These are phyloP conservation scores for Proales similis DNA, from an alignment of 1,140 invertebrate species.

Conservation along the genomic window DNA sequence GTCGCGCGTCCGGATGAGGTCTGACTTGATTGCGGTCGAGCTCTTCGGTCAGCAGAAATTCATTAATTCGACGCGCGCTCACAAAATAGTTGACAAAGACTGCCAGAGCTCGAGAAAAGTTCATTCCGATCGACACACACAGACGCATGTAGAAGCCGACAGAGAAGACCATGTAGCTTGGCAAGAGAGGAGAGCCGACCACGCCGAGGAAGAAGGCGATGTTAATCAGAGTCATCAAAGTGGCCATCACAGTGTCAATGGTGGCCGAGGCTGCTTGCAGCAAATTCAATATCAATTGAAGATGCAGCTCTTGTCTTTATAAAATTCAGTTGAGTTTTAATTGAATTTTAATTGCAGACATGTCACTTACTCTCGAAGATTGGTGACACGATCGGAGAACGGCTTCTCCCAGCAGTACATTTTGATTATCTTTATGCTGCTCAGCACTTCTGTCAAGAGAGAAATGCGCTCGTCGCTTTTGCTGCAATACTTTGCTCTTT, in stretches of 20 bases:
- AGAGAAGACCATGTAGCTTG: conserved; percentile 31
- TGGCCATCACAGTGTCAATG: conserved; percentile 31
- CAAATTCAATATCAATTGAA: conserved; percentile 11
- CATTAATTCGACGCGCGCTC: conserved; percentile 6
- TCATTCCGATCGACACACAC: conserved; percentile 27
- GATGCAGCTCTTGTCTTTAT: conserved; percentile 5
- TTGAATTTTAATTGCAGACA: background rate
- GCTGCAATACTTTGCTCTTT: conserved; percentile 14
- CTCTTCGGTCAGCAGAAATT: conserved; percentile 31
- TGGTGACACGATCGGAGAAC: background rate
- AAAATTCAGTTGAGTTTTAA: background rate
- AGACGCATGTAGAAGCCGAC: conserved; percentile 35
- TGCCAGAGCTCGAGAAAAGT: conserved; percentile 44
- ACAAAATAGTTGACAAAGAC: conserved; percentile 14
- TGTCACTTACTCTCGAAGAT: conserved; percentile 33
- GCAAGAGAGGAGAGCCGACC: conserved; percentile 7
- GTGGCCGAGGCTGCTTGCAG: conserved; percentile 13
- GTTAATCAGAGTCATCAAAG: conserved; percentile 29
- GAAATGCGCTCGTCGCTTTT: conserved; percentile 66
- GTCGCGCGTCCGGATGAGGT: background rate
- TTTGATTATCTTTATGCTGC: conserved; percentile 79
- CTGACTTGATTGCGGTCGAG: background rate
- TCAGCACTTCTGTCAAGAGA: conserved; percentile 82
- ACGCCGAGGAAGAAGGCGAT: conserved; percentile 20
- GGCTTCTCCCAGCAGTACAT: conserved; percentile 60